phyloP scores from a whole-genome alignment of 2,888 invertebrate species.

The Drosophila pseudotakahashii region DNA sequence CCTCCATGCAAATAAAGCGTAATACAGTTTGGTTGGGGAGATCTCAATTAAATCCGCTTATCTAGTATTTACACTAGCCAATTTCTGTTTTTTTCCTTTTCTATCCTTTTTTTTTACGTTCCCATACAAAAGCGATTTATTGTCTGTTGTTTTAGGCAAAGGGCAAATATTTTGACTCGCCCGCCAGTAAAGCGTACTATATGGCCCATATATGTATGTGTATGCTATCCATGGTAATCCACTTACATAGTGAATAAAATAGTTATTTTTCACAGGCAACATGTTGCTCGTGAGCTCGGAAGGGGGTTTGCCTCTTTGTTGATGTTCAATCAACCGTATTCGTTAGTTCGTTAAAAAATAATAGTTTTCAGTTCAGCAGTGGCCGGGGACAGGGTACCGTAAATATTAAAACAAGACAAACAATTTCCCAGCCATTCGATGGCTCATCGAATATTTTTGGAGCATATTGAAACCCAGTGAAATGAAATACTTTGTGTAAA shows the following conservation, averaged over 20 bases:
- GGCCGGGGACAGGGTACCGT: conserved; percentile 16
- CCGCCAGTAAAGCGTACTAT: conserved; percentile 20
- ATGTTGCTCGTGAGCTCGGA: conserved; percentile 44
- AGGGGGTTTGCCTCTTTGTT: conserved; percentile 51
- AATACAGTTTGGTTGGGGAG: conserved; percentile 22
- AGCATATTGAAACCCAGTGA: conserved; percentile 47
- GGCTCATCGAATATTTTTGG: conserved; percentile 17
- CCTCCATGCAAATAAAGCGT: conserved; percentile 21
- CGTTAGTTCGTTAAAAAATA: conserved; percentile 72
- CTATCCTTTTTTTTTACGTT: conserved; percentile 2
- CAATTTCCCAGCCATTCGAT: neutral
- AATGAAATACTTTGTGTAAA: conserved; percentile 45
- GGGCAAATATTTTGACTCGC: conserved; percentile 44
- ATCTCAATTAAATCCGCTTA: conserved; percentile 48
- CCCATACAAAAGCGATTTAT: conserved; percentile 42
- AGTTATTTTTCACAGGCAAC: conserved; percentile 43
- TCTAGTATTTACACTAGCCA: conserved; percentile 47
- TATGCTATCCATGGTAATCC: conserved; percentile 50
- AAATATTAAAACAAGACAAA: conserved; percentile 33
- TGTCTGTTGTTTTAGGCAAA: conserved; percentile 37
- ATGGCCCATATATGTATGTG: conserved; percentile 14
- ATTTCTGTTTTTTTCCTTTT: conserved; percentile 26
- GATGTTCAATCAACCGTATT: conserved; percentile 66
- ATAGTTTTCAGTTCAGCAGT: conserved; percentile 51
- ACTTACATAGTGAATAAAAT: conserved; percentile 57